Evolutionary conservation across 2,888 invertebrate genomes (phyloP), one percentile per base, ranked within the genome.

Genomic region (Conus canariensis): DNA sequence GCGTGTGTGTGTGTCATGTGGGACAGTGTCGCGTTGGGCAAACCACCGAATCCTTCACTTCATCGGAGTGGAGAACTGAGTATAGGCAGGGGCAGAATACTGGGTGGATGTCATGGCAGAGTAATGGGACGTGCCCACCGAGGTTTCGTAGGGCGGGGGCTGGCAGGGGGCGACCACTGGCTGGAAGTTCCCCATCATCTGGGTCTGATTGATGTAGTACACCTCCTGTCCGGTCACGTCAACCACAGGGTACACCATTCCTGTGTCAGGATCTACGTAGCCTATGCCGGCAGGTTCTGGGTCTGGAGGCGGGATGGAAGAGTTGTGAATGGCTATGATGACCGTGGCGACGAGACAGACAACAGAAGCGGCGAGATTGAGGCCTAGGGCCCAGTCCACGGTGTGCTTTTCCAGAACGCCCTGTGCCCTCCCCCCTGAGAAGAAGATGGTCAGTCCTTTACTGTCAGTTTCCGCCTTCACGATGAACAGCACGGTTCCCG

Each of bases 261-360:
- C 83, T 64, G 85, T 85, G 10, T 67, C 67, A 9, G 86, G 86
- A n/a, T 86, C 86, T 22, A 60, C 45, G 64, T 67, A 86, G 67
- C 64, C 86, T 6, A 45, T 19, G 16, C 30, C 45, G 19, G 25
- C n/a, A 58, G 82, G 70, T 70, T n/a, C 85, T 88, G 59, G 88
- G 88, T 87, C 90, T 86, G 87, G 88, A 80, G 70, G 85, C 86
- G 88, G 85, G 90, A 87, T 58, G 88, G 70, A 87, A 83, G 87
- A 88, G 91, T 89, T 88, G 90, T 89, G 85, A 90, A 85, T 64
- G 89, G 80, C 88, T 83, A 88, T 64, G 90, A 64, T 56, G 89
- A 86, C 10, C 83, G 22, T 87, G 87, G 85, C 12, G 83, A 80
- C 64, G 83, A 89, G 85, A 30, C 59, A 77, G 86, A 87, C 25